phyloP scores from a whole-genome alignment of 2,888 invertebrate species.

The Scaptomyza parva region DNA sequence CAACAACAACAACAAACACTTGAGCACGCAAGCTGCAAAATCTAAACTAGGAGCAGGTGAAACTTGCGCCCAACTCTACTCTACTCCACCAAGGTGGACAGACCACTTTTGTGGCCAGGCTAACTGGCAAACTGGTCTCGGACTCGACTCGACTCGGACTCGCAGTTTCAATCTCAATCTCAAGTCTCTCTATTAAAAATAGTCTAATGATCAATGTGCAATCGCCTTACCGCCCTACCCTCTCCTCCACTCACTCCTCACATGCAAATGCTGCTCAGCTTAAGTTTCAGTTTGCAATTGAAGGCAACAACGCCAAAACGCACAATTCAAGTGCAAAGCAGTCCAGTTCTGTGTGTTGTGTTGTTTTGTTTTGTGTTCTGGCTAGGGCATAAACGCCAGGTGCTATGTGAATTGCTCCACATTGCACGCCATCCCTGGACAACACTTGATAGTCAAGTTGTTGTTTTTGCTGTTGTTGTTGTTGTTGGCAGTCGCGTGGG shows the following conservation, averaged over 20 bases:
- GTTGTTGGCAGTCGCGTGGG: conserved; percentile 62
- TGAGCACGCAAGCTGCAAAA: conserved; percentile 75
- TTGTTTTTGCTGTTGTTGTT: conserved; percentile 23
- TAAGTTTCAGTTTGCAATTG: conserved; percentile 28
- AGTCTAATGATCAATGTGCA: conserved; percentile 74
- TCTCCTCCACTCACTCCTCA: background rate
- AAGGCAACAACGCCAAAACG: conserved; percentile 40
- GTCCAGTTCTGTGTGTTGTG: conserved; percentile 60
- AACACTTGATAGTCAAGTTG: conserved; percentile 60
- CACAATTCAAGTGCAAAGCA: conserved; percentile 58
- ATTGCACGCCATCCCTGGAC: conserved; percentile 52
- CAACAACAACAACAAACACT: conserved; percentile 61
- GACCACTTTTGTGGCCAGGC: conserved; percentile 72
- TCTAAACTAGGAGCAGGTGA: conserved; percentile 72
- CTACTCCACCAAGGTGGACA: conserved; percentile 67
- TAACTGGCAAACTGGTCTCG: conserved; percentile 57
- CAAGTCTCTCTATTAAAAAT: conserved; percentile 74
- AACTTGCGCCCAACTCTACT: conserved; percentile 55
- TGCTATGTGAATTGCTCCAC: conserved; percentile 51
- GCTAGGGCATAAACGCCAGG: conserved; percentile 66
- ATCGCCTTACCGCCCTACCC: background rate
- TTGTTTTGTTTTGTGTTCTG: conserved; percentile 51
- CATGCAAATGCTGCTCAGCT: conserved; percentile 61
- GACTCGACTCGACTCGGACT: too few relatives aligned
- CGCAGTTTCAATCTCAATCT: conserved; percentile 32